Conservation (phyloP, 2,888 invertebrate species). For the Melipona beecheii region DNA sequence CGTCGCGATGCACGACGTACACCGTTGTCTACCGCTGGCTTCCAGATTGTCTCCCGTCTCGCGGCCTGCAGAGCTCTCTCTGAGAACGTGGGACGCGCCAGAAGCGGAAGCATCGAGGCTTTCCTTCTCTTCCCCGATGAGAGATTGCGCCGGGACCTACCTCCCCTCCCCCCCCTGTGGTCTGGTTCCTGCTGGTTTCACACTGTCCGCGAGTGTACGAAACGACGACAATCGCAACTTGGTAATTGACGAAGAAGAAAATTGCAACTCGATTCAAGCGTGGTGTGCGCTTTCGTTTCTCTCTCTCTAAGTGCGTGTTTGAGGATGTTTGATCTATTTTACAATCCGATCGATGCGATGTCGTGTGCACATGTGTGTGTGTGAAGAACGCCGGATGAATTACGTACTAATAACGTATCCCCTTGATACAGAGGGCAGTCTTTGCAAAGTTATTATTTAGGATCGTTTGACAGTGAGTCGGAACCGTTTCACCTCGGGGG, state of each 20-base stretch:
- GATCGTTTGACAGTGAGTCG: constrained; percentile 65
- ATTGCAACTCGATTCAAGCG: constrained; percentile 27
- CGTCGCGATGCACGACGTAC: constrained; percentile 30
- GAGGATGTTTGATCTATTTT: constrained; percentile 25
- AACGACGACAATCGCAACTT: constrained; percentile 26
- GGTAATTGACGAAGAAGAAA: constrained; percentile 54
- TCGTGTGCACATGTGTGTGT: background rate
- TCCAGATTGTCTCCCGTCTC: constrained; percentile 32
- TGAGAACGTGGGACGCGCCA: constrained; percentile 52
- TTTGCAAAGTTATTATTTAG: constrained; percentile 54
- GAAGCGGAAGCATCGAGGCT: constrained; percentile 32
- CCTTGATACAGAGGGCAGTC: constrained; percentile 47
- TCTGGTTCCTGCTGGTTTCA: background rate
- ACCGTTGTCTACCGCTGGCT: constrained; percentile 22
- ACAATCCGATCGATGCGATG: constrained; percentile 19
- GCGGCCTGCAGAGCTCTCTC: constrained; percentile 20
- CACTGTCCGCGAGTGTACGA: constrained; percentile 1
- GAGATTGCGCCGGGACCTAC: too few relatives aligned
- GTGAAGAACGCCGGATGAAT: background rate
- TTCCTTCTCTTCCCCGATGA: background rate
- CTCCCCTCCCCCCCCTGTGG: too few relatives aligned
- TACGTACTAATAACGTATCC: constrained; percentile 2
- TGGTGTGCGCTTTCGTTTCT: constrained; percentile 1
- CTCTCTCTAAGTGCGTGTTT: background rate
- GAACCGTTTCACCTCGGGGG: background rate